Conservation (phyloP, 2,888 invertebrate genomes). For the Caenorhabditis doughertyi region DNA sequence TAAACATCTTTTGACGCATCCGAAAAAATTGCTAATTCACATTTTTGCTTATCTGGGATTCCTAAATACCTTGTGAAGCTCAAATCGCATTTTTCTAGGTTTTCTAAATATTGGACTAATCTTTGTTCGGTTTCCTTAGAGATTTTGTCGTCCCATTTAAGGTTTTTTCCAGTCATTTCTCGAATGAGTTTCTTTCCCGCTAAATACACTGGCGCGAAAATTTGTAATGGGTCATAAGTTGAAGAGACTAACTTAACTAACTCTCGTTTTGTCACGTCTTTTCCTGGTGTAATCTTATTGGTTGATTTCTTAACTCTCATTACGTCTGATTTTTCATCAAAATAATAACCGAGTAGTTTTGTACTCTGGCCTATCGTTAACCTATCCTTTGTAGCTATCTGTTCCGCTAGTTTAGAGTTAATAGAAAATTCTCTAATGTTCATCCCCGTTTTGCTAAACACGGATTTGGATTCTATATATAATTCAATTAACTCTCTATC, state of each 20-base stretch:
- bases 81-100: background rate
- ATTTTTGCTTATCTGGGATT: background rate
- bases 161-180: background rate
- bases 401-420: background rate
- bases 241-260: background rate
- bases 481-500: background rate
- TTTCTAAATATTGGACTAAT: background rate
- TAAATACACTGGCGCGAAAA: constrained; percentile 11
- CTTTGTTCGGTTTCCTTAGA: background rate
- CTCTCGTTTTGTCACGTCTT: background rate
- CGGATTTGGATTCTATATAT: background rate
- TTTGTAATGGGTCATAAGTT: constrained; percentile 5
- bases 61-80: background rate
- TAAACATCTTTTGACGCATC: constrained; percentile 34
- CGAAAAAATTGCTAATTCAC: constrained; percentile 8
- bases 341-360: constrained; percentile 14
- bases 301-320: constrained; percentile 5
- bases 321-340: background rate
- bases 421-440: constrained; percentile 2
- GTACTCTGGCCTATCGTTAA: background rate
- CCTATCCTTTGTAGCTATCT: background rate
- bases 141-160: background rate
- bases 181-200: constrained; percentile 12
- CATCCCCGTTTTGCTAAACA: background rate
- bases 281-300: background rate